A percentile compares a stretch with the other conserved stretches of the same genome.
phyloP scores from a whole-genome alignment of 1,140 invertebrate species.

The Fopius arisanus region DNA sequence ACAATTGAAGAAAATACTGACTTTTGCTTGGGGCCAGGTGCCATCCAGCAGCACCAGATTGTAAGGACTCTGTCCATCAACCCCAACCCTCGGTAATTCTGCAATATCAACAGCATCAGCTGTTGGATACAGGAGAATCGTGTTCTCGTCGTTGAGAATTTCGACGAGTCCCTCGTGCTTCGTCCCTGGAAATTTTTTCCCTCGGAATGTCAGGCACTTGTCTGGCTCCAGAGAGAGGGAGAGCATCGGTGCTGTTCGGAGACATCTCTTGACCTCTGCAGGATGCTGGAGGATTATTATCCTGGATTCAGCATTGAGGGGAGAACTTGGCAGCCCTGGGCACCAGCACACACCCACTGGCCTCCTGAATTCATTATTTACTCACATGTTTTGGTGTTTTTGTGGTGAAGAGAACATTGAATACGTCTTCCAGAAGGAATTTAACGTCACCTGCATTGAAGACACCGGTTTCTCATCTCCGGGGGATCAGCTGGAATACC shows the following conservation, averaged over 20 bases:
- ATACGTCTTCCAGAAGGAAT: conserved; percentile 9
- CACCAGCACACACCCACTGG: conserved; percentile 92
- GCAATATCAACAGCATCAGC: conserved; percentile 71
- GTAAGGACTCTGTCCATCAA: conserved; percentile 65
- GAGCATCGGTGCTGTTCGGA: conserved; percentile 90
- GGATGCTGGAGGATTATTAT: conserved; percentile 91
- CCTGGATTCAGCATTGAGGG: conserved; percentile 72
- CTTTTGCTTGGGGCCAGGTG: conserved; percentile 92
- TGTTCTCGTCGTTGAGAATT: conserved; percentile 75
- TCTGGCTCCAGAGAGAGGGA: conserved; percentile 74
- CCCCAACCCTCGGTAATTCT: conserved; percentile 57
- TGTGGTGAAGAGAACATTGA: neutral
- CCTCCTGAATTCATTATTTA: conserved; percentile 69
- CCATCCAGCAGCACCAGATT: conserved; percentile 91
- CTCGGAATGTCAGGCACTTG: conserved; percentile 76
- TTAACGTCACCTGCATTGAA: conserved; percentile 72
- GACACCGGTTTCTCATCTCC: conserved; percentile 73
- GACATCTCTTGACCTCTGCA: conserved; percentile 87
- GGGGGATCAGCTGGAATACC: conserved; percentile 79
- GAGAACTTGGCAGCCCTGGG: conserved; percentile 75
- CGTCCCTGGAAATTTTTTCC: conserved; percentile 81
- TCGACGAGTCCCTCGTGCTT: conserved; percentile 74
- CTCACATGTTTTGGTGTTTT: conserved; percentile 7
- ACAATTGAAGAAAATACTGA: conserved; percentile 24
- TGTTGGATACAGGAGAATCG: conserved; percentile 85